These are phyloP conservation scores for Poecile montanus DNA, from an alignment of 2,797 vertebrate species.

Conservation along the genomic window DNA sequence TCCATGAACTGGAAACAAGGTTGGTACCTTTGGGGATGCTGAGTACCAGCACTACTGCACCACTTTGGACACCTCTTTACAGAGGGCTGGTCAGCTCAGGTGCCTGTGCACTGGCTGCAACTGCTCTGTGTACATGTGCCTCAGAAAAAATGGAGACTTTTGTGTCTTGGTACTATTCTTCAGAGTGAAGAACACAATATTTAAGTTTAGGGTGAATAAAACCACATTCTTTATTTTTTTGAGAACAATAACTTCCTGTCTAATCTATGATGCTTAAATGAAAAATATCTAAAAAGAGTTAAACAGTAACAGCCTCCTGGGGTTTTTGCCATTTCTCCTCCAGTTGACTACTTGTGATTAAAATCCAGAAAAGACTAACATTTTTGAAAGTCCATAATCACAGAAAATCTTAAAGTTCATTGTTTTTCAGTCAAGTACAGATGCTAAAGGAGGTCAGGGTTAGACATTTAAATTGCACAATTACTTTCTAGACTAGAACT, in stretches of 20 bases:
- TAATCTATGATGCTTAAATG: neutral
- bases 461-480: neutral
- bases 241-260: neutral
- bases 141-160: neutral
- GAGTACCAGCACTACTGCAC: neutral
- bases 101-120: neutral
- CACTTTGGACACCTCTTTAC: neutral
- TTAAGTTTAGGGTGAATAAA: neutral
- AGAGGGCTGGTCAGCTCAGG: neutral
- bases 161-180: neutral
- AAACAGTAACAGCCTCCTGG: neutral
- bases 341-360: neutral
- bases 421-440: neutral
- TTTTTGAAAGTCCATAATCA: neutral
- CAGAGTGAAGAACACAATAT: neutral
- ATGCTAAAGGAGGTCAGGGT: neutral
- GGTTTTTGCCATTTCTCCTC: neutral
- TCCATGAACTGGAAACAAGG: neutral
- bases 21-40: neutral
- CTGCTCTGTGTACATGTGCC: neutral
- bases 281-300: neutral
- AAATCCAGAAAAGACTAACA: neutral
- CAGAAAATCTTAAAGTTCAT: neutral
- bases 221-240: neutral
- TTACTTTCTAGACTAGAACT: neutral